These are phyloP conservation scores for Myioborus miniatus DNA, from an alignment of 2,797 vertebrate genomes.

Conservation along the genomic window DNA sequence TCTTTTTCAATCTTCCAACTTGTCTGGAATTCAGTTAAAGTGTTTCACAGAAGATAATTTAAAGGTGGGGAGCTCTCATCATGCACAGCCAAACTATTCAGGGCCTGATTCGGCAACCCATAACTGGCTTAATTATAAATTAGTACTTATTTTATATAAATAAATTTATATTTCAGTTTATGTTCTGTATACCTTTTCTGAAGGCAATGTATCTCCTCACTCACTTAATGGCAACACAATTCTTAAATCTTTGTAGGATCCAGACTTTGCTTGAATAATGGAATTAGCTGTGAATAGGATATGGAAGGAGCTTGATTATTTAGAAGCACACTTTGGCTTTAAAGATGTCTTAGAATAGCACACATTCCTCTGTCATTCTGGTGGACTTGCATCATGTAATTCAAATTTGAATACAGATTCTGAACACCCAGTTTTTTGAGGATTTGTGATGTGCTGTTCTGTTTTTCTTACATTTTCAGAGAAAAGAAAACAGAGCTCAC, in stretches of 20 bases:
- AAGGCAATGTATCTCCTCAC: background rate
- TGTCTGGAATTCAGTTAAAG: background rate
- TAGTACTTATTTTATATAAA: background rate
- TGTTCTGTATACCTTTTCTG: background rate
- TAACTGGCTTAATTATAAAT: background rate
- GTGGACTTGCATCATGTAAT: background rate
- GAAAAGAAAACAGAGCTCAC: background rate
- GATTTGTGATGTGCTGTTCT: background rate
- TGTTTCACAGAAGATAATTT: conserved; percentile 25
- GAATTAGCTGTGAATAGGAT: background rate
- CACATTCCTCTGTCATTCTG: background rate
- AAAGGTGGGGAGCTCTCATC: background rate
- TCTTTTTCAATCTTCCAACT: background rate
- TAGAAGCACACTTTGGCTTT: background rate
- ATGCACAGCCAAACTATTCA: background rate
- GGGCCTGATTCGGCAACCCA: background rate
- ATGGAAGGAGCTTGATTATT: background rate
- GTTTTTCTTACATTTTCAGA: background rate
- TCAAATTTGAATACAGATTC: background rate
- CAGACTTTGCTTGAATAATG: background rate
- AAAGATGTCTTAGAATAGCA: background rate
- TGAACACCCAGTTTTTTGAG: background rate
- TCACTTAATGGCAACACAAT: background rate
- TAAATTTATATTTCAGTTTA: background rate
- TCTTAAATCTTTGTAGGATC: background rate